phyloP scores from a whole-genome alignment of 2,797 vertebrate genomes.

The Ceryle rudis region DNA sequence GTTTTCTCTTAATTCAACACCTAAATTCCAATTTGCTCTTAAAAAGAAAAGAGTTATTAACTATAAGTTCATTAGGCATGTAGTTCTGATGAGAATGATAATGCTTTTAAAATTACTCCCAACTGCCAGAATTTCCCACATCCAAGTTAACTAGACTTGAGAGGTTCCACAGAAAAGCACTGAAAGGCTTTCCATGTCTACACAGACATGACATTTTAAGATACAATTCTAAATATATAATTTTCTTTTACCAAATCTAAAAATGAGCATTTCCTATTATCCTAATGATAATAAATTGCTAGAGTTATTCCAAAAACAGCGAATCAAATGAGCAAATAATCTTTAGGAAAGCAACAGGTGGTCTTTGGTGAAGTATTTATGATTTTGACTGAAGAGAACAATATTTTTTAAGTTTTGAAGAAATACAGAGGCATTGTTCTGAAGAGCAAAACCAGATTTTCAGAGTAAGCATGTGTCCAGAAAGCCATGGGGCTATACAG shows the following conservation, averaged over 20 bases:
- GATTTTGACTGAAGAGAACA: constrained; percentile 14
- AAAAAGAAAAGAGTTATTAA: background rate
- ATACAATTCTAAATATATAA: background rate
- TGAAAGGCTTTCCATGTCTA: background rate
- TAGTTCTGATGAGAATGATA: background rate
- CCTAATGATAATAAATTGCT: background rate
- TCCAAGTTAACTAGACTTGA: background rate
- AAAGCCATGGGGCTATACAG: background rate
- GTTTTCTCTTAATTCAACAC: background rate
- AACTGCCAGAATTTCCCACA: background rate
- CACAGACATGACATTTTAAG: background rate
- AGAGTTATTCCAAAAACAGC: background rate
- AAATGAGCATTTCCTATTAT: background rate
- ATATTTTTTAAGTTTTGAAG: background rate
- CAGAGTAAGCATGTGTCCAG: background rate
- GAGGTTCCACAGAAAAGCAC: background rate
- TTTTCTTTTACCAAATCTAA: constrained; percentile 10
- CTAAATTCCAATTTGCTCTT: background rate
- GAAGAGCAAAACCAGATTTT: background rate
- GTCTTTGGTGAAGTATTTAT: constrained; percentile 37
- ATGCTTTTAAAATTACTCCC: background rate
- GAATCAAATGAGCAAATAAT: constrained; percentile 34
- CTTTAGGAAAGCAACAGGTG: background rate
- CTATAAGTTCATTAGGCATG: background rate
- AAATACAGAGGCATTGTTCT: background rate